A percentile compares a stretch with the other conserved stretches of the same genome.
These are phyloP conservation scores for Callorhinus ursinus DNA, from an alignment of 2,113 vertebrate species.

Conservation along the genomic window DNA sequence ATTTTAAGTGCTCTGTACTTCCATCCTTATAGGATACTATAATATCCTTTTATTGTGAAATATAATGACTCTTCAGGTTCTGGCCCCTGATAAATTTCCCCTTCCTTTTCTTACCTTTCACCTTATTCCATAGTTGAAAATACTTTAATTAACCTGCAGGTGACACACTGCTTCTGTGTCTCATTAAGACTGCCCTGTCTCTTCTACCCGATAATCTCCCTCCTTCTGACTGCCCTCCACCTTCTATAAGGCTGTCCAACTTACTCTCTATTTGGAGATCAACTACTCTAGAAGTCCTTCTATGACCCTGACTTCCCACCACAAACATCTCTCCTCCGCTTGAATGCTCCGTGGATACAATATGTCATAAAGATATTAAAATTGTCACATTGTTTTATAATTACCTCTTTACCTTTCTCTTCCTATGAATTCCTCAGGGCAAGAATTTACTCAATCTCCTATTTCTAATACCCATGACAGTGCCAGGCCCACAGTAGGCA, in stretches of 20 bases:
- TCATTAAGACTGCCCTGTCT: not conserved
- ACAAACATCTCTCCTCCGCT: not conserved
- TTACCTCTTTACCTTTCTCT: not conserved
- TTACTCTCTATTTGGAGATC: too few relatives aligned
- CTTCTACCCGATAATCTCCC: not conserved
- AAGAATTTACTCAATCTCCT: not conserved
- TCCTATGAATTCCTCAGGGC: not conserved
- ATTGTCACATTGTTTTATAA: not conserved
- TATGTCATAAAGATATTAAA: not conserved
- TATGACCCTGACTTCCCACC: not conserved
- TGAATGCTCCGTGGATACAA: not conserved
- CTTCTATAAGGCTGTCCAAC: not conserved
- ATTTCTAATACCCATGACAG: not conserved
- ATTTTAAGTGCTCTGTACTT: not conserved
- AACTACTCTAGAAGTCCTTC: not conserved
- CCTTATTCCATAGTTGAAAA: not conserved
- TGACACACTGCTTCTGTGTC: not conserved
- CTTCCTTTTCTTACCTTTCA: not conserved
- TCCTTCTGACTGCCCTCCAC: not conserved
- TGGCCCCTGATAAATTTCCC: not conserved
- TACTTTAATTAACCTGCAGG: not conserved
- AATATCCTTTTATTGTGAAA: not conserved
- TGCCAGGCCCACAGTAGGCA: not conserved
- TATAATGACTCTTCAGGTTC: not conserved
- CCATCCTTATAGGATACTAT: not conserved